phyloP scores from a whole-genome alignment of 53 echinoderm and acorn worm species.

The Zoroaster sp. region DNA sequence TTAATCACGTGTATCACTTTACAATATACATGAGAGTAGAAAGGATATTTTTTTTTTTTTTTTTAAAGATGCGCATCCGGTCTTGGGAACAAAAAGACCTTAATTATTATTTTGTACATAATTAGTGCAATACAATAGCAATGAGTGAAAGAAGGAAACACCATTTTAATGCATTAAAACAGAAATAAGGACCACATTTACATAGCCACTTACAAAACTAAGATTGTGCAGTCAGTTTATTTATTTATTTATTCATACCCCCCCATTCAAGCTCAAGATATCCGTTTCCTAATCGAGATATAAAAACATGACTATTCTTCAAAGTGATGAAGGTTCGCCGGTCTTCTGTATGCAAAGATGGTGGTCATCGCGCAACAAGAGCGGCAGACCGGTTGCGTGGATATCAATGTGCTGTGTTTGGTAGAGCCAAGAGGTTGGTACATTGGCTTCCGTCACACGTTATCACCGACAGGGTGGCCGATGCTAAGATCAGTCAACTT shows the following conservation, averaged over 20 bases:
- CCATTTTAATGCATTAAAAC: constrained; percentile 15
- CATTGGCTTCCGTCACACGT: not conserved
- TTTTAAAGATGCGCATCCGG: not conserved
- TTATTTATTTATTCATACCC: not conserved
- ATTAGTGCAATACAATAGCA: constrained; percentile 33
- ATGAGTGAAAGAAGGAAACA: constrained; percentile 20
- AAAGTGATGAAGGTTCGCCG: no score
- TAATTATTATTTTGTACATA: constrained; percentile 10
- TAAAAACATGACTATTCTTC: no score
- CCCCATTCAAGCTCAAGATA: not conserved
- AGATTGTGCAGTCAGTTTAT: constrained; percentile 3
- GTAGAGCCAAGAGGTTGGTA: not conserved
- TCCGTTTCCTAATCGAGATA: not conserved
- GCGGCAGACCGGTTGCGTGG: not conserved
- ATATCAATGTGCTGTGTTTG: not conserved
- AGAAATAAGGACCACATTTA: not conserved
- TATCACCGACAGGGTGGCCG: not conserved
- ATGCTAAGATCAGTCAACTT: not conserved
- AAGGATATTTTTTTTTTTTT: not conserved
- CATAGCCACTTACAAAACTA: constrained; percentile 26
- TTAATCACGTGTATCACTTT: not conserved
- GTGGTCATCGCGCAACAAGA: not conserved
- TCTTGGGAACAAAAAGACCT: not conserved
- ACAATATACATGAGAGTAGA: constrained; percentile 35
- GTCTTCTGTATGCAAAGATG: no score